A percentile compares a stretch with the other conserved stretches of the same genome.
Evolutionary conservation across 23 tunicate genomes (phyloP).

Genomic region (Corella eumyota): DNA sequence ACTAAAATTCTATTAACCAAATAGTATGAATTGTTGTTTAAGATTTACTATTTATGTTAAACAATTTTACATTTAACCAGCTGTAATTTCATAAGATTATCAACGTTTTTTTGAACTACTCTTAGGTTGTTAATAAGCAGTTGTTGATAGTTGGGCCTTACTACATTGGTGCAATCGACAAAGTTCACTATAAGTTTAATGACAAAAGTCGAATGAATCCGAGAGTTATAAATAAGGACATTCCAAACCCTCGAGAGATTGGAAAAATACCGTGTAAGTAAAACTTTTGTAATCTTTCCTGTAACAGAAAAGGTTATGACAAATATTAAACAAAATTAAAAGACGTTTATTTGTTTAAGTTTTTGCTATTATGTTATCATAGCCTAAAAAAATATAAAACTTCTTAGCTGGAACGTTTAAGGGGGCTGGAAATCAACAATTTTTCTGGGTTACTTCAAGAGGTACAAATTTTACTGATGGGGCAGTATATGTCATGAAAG

Average conservation of each 20-base stretch:
- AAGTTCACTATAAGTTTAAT: constrained; percentile 80
- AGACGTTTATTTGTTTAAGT: no score
- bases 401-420: constrained; percentile 54
- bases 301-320: no score
- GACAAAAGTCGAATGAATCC: constrained; percentile 59
- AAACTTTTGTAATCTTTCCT: not conserved
- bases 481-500: constrained; percentile 41
- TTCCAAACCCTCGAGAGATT: constrained; percentile 58
- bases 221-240: constrained; percentile 54
- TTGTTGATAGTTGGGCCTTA: constrained; percentile 60
- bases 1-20: not conserved
- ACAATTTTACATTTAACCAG: constrained; percentile 1
- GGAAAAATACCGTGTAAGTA: constrained; percentile 63
- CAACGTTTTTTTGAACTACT: no score
- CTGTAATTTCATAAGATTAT: not conserved
- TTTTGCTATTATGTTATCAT: no score
- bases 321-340: no score
- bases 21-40: not conserved
- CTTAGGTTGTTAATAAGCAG: constrained; percentile 46
- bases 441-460: constrained; percentile 63
- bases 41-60: not conserved
- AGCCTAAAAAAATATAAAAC: no score
- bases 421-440: constrained; percentile 3
- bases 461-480: constrained; percentile 67
- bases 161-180: constrained; percentile 65